Evolutionary conservation across 2,113 vertebrate species (phyloP).

Genomic region (Bambusicola thoracicus): DNA sequence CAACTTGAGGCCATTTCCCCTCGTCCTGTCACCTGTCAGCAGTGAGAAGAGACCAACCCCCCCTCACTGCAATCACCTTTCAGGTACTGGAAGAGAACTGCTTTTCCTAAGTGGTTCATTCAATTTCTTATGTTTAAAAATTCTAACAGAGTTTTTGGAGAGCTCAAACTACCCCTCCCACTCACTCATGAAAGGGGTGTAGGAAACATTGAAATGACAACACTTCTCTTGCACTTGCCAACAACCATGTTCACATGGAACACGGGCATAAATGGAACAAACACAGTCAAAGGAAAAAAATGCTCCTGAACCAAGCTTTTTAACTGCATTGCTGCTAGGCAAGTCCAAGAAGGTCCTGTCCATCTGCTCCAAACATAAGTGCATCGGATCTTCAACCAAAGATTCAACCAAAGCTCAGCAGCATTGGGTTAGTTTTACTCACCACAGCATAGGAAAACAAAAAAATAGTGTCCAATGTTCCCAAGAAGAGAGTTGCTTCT

Average conservation of each 20-base stretch:
- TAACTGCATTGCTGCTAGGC: neutral
- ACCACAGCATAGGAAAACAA: constrained; percentile 98
- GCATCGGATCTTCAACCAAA: neutral
- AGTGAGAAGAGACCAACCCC: too few species aligned
- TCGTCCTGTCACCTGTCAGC: too few species aligned
- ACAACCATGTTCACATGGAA: neutral
- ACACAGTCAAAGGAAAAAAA: neutral
- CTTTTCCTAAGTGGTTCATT: neutral
- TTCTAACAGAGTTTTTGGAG: neutral
- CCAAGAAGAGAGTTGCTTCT: constrained; percentile 92
- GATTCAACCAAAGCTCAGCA: neutral
- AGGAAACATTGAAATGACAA: neutral
- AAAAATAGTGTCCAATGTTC: constrained; percentile 91
- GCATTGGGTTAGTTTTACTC: constrained; percentile 61
- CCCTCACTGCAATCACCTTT: too few species aligned
- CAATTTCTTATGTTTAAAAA: neutral
- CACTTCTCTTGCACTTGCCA: neutral
- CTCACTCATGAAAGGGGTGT: neutral
- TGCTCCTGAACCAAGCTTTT: neutral
- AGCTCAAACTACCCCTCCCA: neutral
- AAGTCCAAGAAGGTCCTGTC: neutral
- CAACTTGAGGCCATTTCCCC: too few species aligned
- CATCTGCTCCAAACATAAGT: neutral
- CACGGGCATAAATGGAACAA: neutral
- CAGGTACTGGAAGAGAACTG: neutral